Conservation (phyloP, 1,140 invertebrate species). For the Drosophila subobscura region DNA sequence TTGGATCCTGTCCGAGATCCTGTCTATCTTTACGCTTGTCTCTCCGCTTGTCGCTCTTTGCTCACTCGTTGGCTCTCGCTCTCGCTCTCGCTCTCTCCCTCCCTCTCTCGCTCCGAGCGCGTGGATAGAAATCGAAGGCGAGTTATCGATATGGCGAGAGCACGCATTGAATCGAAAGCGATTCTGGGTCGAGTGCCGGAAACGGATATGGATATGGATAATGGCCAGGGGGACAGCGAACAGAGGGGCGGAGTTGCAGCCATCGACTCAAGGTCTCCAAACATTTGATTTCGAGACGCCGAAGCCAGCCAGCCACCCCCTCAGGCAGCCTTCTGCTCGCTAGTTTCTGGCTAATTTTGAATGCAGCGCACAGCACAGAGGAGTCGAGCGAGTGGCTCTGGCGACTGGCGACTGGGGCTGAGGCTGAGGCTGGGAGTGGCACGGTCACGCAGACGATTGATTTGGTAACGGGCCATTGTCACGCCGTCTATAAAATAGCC, state of each 20-base stretch:
- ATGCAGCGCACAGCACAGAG: conserved; percentile 74
- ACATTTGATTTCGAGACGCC: conserved; percentile 67
- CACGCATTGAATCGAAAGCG: conserved; percentile 61
- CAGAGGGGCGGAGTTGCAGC: neutral
- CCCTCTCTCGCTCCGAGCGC: neutral
- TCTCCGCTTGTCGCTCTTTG: neutral
- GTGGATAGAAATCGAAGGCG: conserved; percentile 14
- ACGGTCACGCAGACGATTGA: conserved; percentile 76
- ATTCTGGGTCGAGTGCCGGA: conserved; percentile 52
- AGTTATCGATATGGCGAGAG: conserved; percentile 46
- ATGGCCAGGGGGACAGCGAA: neutral
- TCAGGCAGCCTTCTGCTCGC: too few species aligned
- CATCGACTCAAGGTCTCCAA: conserved; percentile 64
- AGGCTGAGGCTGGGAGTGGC: conserved; percentile 1
- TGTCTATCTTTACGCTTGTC: conserved; percentile 6
- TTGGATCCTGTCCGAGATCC: conserved; percentile 28
- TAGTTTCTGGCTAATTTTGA: conserved; percentile 60
- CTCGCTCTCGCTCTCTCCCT: neutral
- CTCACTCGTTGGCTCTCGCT: neutral
- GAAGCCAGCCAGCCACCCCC: too few species aligned
- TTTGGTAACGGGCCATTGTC: conserved; percentile 76
- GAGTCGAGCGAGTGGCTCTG: neutral
- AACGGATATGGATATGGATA: conserved; percentile 63
- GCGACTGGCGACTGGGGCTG: neutral
- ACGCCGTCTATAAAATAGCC: conserved; percentile 60